Evolutionary conservation across 1,140 invertebrate species (phyloP).

Genomic region (Hyphantria cunea): DNA sequence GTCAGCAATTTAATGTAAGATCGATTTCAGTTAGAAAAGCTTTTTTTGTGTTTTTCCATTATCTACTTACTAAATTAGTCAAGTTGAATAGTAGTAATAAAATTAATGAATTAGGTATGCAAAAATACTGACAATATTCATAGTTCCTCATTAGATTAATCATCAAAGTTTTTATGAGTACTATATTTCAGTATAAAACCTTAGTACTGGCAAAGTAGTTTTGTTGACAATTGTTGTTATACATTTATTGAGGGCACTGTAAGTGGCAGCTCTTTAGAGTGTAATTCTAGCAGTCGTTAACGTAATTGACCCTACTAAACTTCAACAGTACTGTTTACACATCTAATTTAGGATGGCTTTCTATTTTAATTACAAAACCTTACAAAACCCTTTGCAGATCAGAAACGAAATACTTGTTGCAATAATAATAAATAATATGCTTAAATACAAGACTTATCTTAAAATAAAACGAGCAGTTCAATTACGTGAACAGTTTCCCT

Average conservation of each 20-base stretch:
- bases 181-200: conserved; percentile 13
- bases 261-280: conserved; percentile 31
- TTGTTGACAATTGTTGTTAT: conserved; percentile 28
- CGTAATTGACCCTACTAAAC: conserved; percentile 27
- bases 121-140: no score
- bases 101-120: no score
- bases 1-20: conserved; percentile 13
- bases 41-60: conserved; percentile 2
- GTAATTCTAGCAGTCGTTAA: conserved; percentile 24
- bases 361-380: no score
- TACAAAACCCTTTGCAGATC: no score
- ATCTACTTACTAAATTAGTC: no score
- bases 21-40: conserved; percentile 15
- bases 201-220: conserved; percentile 20
- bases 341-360: conserved; percentile 14
- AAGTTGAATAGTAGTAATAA: no score
- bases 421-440: not conserved
- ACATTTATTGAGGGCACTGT: conserved; percentile 24
- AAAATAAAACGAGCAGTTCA: not conserved
- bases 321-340: conserved; percentile 4
- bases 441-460: not conserved
- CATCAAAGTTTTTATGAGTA: conserved; percentile 3
- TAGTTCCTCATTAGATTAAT: not conserved
- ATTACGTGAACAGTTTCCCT: not conserved
- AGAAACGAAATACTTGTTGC: no score